Base-by-base conservation (phyloP, 1,140 invertebrate genomes). In the Trachymyrmex septentrionalis region DNA sequence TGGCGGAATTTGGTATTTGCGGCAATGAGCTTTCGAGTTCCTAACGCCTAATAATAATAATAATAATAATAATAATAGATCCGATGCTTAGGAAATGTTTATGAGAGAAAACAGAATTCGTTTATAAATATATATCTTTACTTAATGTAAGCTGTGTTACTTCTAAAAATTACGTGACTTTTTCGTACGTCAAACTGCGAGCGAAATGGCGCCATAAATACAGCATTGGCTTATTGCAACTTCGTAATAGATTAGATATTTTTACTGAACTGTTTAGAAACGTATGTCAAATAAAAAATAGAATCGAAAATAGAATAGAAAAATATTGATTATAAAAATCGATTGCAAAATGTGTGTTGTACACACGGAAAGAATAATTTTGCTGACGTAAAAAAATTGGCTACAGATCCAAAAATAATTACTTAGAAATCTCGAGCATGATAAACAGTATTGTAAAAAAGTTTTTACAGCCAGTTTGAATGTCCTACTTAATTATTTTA, bases 171-270 rank as follows among this genome's bases (percentile, higher is more conserved):
- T 50, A 53, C 5, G 63, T 48, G n/a, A 30, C 21, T 67, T 53
- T 67, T 80, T 63, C 73, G n/a, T 27, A 9, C 6, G 9, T 48
- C 59, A 63, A 30, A n/a, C 27, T 67, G n/a, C 27, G 19, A 61
- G 16, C 16, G 48, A 80, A 34, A 55, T 19, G 10, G 2, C n/a
- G 1, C 7, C 1, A 80, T 55, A 80, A 80, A 80, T 67, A 55
- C n/a, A 48, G n/a, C 44, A 44, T 19, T 34, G 16, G 44, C n/a
- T 67, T 53, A 14, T 63, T 30, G 55, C 16, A 44, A 64, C 10
- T 48, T 44, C 16, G 16, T 27, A 21, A 14, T 21, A 24, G 14
- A 10, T 19, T 3, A 3, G 0, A 38, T 14, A 38, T 19, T 38
- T 67, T 67, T 61, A 16, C 16, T 7, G 7, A 30, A 30, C 6